Conservation (phyloP, 2,888 invertebrate species). For the Zhuqinia jingwanae region DNA sequence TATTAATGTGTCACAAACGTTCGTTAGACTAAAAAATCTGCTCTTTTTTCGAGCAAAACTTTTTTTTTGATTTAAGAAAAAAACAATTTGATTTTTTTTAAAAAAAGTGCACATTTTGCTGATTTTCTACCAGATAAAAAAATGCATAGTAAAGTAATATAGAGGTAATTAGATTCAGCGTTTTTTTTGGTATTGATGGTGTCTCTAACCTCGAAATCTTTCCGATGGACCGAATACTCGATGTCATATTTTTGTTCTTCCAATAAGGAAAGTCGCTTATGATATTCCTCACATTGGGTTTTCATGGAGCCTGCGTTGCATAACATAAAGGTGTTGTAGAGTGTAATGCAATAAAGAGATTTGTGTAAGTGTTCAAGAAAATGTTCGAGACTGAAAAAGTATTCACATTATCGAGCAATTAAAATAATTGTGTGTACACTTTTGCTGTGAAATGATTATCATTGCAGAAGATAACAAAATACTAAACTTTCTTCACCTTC, state of each 20-base stretch:
- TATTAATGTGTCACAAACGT: background rate
- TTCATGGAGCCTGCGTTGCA: constrained; percentile 76
- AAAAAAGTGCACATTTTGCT: background rate
- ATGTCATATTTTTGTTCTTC: constrained; percentile 99
- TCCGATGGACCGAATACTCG: constrained; percentile 98
- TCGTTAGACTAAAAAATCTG: constrained; percentile 17
- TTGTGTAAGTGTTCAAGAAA: constrained; percentile 28
- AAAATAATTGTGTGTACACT: constrained; percentile 19
- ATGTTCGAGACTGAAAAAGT: constrained; percentile 2
- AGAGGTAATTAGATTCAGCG: background rate
- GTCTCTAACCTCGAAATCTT: constrained; percentile 94
- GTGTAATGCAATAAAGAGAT: constrained; percentile 7
- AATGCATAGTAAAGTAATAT: background rate
- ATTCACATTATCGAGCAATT: too few relatives aligned
- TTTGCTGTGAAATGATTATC: constrained; percentile 9
- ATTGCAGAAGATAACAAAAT: too few relatives aligned
- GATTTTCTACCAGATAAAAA: constrained; percentile 1
- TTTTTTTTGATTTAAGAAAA: background rate
- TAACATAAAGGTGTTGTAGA: background rate
- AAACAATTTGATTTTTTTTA: background rate
- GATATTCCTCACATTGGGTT: constrained; percentile 86
- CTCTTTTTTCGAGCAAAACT: constrained; percentile 1
- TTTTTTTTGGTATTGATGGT: constrained; percentile 37
- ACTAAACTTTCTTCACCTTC: constrained; percentile 2
- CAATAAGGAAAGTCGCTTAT: constrained; percentile 92